phyloP scores from a whole-genome alignment of 2,797 vertebrate genomes.

The Acipenser ruthenus region DNA sequence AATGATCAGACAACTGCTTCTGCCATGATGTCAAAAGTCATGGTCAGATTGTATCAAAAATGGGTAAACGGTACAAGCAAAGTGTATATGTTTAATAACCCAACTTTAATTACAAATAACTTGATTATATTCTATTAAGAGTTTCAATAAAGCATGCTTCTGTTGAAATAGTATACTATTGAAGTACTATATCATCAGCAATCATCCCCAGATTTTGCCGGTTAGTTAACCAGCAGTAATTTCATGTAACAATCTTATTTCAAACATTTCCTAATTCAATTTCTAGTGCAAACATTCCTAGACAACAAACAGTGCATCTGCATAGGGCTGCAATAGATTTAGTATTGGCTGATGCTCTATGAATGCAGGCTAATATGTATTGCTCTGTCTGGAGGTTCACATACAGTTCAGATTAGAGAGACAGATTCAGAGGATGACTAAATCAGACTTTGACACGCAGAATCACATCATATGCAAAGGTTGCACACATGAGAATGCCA shows the following conservation, averaged over 20 bases:
- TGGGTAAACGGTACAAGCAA: slow-evolving; percentile 6
- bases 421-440: slow-evolving; percentile 13
- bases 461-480: slow-evolving; percentile 17
- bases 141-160: not conserved
- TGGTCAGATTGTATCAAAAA: slow-evolving; percentile 31
- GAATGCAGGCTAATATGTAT: not conserved
- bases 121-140: not conserved
- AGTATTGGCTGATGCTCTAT: not conserved
- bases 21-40: slow-evolving; percentile 27
- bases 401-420: slow-evolving; percentile 21
- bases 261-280: slow-evolving; percentile 1
- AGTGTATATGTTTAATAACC: slow-evolving; percentile 7
- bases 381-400: slow-evolving; percentile 20
- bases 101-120: not conserved
- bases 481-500: slow-evolving; percentile 14
- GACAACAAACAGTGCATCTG: too few relatives aligned
- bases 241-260: slow-evolving; percentile 3
- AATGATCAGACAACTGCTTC: slow-evolving; percentile 31
- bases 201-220: not conserved
- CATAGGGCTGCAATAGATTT: too few relatives aligned
- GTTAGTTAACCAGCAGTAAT: not conserved
- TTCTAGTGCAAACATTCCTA: too few relatives aligned
- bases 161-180: not conserved
- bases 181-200: not conserved
- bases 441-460: slow-evolving; percentile 18